Base-by-base conservation (phyloP, 2,888 invertebrate species). In the Seladonia tumulorum region DNA sequence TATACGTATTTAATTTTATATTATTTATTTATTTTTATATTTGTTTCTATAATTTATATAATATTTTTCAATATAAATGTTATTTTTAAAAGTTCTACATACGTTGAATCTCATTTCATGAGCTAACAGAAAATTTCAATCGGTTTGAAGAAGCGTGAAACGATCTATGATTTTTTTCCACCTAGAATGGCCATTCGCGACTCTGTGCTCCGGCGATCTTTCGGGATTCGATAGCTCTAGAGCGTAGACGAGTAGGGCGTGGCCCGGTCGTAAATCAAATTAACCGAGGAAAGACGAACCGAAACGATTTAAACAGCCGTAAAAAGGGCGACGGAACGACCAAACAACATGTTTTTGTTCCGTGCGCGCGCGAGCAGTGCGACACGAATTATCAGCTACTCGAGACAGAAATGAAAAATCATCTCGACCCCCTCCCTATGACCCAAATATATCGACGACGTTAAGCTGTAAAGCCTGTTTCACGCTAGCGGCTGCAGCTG, bases 381-480 rank as follows among this genome's bases (percentile, higher is more conserved):
- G 68, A 70, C 42, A 70, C 22, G 22, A 42, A n/a, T 42, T 70
- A 70, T 42, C 70, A 39, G 42, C 39, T n/a, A 39, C 5, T 22
- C 1, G n/a, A 35, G 18, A 66, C 66, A 3, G n/a, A n/a, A 63
- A 16, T 29, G 63, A 63, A 63, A 42, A 45, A 60, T 76, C 76
- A 45, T 63, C 63, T 22, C 45, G 63, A 63, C 29, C 22, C 66
- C 35, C n/a, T 4, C 10, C 25, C 39, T 25, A 29, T 76, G 63
- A 63, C 76, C 63, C 76, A 63, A 76, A 76, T 76, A 42, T 63
- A 63, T 76, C 63, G 47, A 76, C 68, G 68, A 39, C 45, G 60
- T 72, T 71, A 72, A 79, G 42, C 53, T 29, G 22, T 71, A 78
- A 78, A 70, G 70, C 77, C 70, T 35, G 68, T 78, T 70, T 53